Evolutionary conservation across 2,888 invertebrate species (phyloP).

Genomic region (Tinea trinotella): DNA sequence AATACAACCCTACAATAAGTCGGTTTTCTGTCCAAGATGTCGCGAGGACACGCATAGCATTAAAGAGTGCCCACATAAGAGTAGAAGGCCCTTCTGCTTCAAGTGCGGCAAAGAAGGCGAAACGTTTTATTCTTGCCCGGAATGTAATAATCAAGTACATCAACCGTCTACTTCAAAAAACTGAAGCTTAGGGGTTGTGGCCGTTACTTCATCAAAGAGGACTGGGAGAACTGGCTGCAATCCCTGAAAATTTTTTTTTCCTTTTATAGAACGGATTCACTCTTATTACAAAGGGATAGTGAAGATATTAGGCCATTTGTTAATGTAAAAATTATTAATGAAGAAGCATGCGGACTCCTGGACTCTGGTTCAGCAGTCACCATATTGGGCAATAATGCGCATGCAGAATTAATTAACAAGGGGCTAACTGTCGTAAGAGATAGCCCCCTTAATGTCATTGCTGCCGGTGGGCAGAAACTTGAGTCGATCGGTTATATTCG

Average conservation of each 20-base stretch:
- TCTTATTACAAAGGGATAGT: conserved; percentile 20
- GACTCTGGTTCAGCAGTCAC: conserved; percentile 26
- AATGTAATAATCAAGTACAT: not conserved
- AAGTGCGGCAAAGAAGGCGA: not conserved
- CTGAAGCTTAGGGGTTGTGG: not conserved
- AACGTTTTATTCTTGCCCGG: not conserved
- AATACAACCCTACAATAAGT: too few species aligned
- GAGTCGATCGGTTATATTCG: conserved; percentile 21
- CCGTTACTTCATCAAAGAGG: conserved; percentile 16
- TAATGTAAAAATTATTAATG: conserved; percentile 18
- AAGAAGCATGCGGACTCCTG: conserved; percentile 21
- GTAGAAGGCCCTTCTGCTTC: not conserved
- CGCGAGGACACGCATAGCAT: not conserved
- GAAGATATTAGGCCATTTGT: conserved; percentile 24
- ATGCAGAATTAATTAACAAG: conserved; percentile 16
- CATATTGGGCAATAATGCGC: conserved; percentile 24
- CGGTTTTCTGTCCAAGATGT: not conserved
- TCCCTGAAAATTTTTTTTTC: conserved; percentile 21
- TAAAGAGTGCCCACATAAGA: not conserved
- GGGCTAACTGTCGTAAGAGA: not conserved
- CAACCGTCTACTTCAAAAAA: not conserved
- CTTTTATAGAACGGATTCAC: conserved; percentile 22
- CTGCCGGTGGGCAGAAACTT: conserved; percentile 24
- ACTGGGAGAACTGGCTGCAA: conserved; percentile 23
- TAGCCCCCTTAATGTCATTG: conserved; percentile 11